Evolutionary conservation across 2,797 vertebrate genomes (phyloP).

Genomic region (Myotis findleyi): DNA sequence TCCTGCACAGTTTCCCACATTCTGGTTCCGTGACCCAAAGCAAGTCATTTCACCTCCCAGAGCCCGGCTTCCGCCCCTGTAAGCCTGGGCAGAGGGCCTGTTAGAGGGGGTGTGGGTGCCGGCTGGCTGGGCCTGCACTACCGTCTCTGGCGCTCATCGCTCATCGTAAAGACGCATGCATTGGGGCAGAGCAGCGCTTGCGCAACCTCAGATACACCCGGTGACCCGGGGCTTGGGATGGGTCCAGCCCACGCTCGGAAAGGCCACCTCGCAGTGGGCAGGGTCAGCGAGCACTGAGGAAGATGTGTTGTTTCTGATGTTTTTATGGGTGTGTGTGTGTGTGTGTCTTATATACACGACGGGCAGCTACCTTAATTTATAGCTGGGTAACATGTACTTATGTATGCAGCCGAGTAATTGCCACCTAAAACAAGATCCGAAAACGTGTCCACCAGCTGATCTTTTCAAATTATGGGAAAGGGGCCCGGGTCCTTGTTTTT

Average conservation of each 20-base stretch:
- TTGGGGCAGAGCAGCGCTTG: not conserved
- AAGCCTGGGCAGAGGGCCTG: not conserved
- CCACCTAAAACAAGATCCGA: not conserved
- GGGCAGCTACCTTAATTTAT: too few relatives aligned
- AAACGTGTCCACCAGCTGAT: not conserved
- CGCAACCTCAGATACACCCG: not conserved
- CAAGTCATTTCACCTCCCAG: not conserved
- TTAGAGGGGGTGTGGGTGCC: rapidly evolving
- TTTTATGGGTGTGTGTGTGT: not conserved
- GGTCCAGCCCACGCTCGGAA: not conserved
- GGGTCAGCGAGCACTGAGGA: not conserved
- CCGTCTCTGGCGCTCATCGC: too few relatives aligned
- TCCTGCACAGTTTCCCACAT: not conserved
- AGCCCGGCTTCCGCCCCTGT: not conserved
- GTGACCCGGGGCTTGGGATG: not conserved
- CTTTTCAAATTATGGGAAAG: not conserved
- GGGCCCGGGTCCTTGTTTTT: not conserved
- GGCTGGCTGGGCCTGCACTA: rapidly evolving
- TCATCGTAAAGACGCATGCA: not conserved
- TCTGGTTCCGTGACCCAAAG: not conserved
- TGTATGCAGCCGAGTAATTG: not conserved
- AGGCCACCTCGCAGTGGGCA: not conserved
- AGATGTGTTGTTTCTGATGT: not conserved
- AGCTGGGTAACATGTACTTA: not conserved
- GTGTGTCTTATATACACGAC: not conserved